Percentiles rank a stretch among this genome's conserved stretches.
Conservation (phyloP, 1,140 invertebrate genomes). For the Lasioglossum baleicum region DNA sequence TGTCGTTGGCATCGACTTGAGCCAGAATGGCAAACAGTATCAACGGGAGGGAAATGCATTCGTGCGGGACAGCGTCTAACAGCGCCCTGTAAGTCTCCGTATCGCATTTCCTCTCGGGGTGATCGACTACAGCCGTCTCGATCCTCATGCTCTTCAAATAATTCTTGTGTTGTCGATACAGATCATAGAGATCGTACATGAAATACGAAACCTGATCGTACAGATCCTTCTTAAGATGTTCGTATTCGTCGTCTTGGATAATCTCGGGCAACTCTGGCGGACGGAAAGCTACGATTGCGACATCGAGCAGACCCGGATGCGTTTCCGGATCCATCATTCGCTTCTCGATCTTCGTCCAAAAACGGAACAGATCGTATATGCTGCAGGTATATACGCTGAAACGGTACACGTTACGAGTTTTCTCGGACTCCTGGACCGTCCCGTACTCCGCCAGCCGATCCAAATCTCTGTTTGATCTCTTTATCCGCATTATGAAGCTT, state of each 20-base stretch:
- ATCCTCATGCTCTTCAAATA: constrained; percentile 79
- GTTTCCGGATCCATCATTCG: constrained; percentile 64
- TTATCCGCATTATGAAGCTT: constrained; percentile 72
- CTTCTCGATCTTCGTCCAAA: constrained; percentile 58
- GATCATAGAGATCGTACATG: constrained; percentile 80
- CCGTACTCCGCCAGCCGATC: constrained; percentile 59
- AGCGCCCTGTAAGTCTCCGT: constrained; percentile 69
- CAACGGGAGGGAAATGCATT: constrained; percentile 75
- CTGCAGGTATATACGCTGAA: constrained; percentile 8
- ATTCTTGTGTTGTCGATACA: constrained; percentile 76
- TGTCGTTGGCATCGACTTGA: constrained; percentile 63
- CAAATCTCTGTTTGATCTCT: constrained; percentile 67
- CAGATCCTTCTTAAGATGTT: constrained; percentile 72
- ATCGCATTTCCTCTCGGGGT: constrained; percentile 53
- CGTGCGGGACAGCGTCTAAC: constrained; percentile 74
- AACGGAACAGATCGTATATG: constrained; percentile 63
- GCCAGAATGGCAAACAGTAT: constrained; percentile 77
- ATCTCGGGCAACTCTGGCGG: constrained; percentile 66
- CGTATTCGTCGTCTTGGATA: constrained; percentile 67
- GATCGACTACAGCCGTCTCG: constrained; percentile 63
- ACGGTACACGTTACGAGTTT: constrained; percentile 50
- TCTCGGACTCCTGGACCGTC: not conserved
- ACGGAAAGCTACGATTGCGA: constrained; percentile 77
- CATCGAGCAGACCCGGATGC: constrained; percentile 72
- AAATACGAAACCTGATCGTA: constrained; percentile 80